Evolutionary conservation across 2,113 vertebrate genomes (phyloP).

Genomic region (Mesembrinibis cayennensis): DNA sequence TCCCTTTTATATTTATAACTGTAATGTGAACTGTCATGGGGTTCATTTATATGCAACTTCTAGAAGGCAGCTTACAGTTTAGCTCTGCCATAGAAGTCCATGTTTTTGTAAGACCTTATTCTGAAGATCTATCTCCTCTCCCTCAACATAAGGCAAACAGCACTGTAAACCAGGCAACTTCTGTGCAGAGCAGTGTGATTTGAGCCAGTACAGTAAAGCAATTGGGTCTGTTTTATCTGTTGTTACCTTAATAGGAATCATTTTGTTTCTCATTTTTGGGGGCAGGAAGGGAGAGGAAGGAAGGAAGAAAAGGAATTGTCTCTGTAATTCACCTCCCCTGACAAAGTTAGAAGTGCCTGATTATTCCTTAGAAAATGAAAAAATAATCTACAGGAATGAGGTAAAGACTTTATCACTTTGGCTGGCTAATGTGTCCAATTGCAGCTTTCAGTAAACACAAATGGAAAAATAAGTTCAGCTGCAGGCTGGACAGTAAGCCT

Average conservation of each 20-base stretch:
- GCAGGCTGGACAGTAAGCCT: background rate
- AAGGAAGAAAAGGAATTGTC: background rate
- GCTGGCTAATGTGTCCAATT: background rate
- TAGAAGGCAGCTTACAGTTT: background rate
- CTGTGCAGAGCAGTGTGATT: background rate
- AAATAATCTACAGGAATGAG: background rate
- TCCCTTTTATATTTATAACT: slow-evolving; percentile 57
- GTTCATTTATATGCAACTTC: background rate
- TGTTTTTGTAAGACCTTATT: background rate
- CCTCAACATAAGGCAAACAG: background rate
- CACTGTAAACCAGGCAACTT: background rate
- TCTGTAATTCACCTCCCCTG: background rate
- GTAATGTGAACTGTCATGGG: slow-evolving; percentile 34
- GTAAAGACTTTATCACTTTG: background rate
- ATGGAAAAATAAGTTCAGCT: slow-evolving; percentile 6
- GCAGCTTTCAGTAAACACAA: background rate
- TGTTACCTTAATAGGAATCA: background rate
- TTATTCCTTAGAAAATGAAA: background rate
- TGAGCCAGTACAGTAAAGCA: background rate
- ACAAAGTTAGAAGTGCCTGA: background rate
- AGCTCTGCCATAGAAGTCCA: background rate
- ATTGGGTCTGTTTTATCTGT: background rate
- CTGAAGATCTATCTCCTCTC: background rate
- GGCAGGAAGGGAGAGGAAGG: background rate
- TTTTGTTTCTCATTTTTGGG: background rate